Evolutionary conservation across 2,888 invertebrate species (phyloP), one percentile per base, ranked within the genome.

Genomic region (Calliopum simillimum): DNA sequence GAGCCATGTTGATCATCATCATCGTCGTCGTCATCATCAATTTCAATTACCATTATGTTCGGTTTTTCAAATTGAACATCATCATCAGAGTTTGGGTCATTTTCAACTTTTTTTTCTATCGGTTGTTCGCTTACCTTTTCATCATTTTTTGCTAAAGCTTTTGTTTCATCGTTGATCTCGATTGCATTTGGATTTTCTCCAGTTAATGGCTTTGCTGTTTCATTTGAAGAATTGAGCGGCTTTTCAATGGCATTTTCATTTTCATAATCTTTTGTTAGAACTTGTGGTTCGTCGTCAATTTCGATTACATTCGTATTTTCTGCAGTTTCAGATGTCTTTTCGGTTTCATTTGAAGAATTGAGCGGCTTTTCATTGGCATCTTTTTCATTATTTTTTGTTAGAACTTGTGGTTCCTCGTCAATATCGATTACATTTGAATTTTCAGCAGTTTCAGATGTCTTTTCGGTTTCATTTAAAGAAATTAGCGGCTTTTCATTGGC

Each of bases 21-120:
- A 56, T 77, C 77, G 16, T 76, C 76, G 13, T 77, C 77, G 43
- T 77, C 77, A 56, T 77, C 77, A 43, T 75, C 75, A 51, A 77
- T 77, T 73, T 77, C 77, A 19, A 77, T 77, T 16, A 77, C 65
- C 12, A 74, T 73, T 51, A 75, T 71, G 2, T 72, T 70, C 2
- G 74, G 71, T 46, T 71, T 69, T 71, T 73, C 73, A 61, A 73
- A 63, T 12, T 73, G 65, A 19, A 72, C 74, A 55, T 71, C 73
- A 61, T 75, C 74, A 68, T 73, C 74, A 25, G 71, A 71, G 58
- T 72, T 70, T 11, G 64, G 46, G 25, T 72, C 64, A 21, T 6
- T 6, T 19, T 44, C 47, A 33, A 69, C 69, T 13, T 13, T 51
- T 0, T 56, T 46, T 19, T 59, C 12, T 13, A 53, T n/a, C n/a